Percentiles rank a stretch among this genome's conserved stretches.
phyloP scores from a whole-genome alignment of 2,888 invertebrate genomes.

The Molorchus minor region DNA sequence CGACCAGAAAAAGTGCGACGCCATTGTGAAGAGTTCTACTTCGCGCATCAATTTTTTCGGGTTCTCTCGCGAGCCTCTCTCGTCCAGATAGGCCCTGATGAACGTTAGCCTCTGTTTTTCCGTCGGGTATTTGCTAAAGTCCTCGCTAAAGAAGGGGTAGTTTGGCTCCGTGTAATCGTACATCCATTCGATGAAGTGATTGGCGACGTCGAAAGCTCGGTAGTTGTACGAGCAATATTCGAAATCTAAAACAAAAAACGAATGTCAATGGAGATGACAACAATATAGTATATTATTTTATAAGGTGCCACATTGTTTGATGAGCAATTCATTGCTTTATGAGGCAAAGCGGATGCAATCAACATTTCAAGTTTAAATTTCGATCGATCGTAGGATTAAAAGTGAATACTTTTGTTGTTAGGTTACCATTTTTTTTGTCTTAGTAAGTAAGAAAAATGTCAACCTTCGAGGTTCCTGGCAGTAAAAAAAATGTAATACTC shows the following conservation, averaged over 20 bases:
- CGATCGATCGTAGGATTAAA: too few species aligned
- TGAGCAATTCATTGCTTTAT: too few species aligned
- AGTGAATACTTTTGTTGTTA: too few species aligned
- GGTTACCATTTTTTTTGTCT: too few species aligned
- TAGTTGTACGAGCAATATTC: constrained; percentile 97
- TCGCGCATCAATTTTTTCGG: constrained; percentile 66
- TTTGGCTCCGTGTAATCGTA: constrained; percentile 85
- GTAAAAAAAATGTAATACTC: too few species aligned
- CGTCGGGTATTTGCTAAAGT: constrained; percentile 75
- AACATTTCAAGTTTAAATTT: too few species aligned
- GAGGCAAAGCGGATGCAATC: too few species aligned
- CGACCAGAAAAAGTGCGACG: constrained; percentile 93
- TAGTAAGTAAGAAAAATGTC: too few species aligned
- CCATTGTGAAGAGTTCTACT: constrained; percentile 83
- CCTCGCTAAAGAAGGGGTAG: constrained; percentile 80
- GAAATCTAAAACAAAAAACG: constrained; percentile 70
- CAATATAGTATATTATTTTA: too few species aligned
- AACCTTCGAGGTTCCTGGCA: too few species aligned
- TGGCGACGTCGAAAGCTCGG: constrained; percentile 92
- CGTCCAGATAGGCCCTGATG: constrained; percentile 68
- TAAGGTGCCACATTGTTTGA: too few species aligned
- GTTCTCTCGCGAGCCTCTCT: constrained; percentile 54
- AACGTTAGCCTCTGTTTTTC: constrained; percentile 75
- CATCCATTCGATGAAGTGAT: constrained; percentile 93
- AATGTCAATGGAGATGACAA: too few species aligned